Conservation (phyloP, 2,113 vertebrate species). For the Pygoscelis adeliae region DNA sequence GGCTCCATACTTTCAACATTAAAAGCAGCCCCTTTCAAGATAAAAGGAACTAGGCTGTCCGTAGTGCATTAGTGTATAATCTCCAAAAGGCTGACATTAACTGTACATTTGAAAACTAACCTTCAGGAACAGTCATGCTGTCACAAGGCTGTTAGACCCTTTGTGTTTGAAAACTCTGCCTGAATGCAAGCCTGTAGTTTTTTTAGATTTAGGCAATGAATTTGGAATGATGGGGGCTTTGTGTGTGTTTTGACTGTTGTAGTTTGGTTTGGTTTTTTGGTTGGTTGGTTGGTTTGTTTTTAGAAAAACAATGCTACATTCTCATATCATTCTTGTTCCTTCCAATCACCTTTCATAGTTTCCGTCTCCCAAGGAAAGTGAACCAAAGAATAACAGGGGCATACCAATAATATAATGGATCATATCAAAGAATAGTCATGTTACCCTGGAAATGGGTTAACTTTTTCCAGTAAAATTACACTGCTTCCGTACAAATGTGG, state of each 20-base stretch:
- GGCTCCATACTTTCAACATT: background rate
- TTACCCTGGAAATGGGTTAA: background rate
- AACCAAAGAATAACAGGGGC: background rate
- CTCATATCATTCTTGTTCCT: background rate
- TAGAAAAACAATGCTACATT: background rate
- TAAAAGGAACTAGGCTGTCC: background rate
- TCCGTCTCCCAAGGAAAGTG: background rate
- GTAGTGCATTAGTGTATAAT: background rate
- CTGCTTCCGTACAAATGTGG: background rate
- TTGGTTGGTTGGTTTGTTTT: background rate
- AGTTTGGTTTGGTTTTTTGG: background rate
- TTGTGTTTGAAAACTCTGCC: background rate
- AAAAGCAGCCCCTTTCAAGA: background rate
- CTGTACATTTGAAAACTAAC: background rate
- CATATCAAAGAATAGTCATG: accelerated
- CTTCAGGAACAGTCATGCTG: background rate
- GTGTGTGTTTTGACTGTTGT: background rate
- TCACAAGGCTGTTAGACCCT: background rate
- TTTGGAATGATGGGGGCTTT: background rate
- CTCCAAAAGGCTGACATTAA: background rate
- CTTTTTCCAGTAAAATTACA: background rate
- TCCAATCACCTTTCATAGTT: background rate
- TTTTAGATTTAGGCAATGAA: background rate
- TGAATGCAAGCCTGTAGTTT: background rate
- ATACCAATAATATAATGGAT: accelerated